phyloP scores from a whole-genome alignment of 1,140 invertebrate species.

The Rhopalosiphum padi region DNA sequence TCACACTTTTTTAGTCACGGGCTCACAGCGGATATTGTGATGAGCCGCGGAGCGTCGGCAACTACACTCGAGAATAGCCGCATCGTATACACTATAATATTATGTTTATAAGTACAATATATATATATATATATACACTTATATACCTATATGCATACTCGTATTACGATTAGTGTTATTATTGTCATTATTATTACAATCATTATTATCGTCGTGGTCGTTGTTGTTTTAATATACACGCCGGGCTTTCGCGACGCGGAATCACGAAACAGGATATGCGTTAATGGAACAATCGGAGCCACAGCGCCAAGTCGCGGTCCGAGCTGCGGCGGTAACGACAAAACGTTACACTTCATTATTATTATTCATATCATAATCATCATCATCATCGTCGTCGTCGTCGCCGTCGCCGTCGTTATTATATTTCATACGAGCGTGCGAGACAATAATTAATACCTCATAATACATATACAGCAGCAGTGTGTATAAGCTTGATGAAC shows the following conservation, averaged over 20 bases:
- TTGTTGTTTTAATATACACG: constrained; percentile 26
- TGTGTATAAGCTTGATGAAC: constrained; percentile 29
- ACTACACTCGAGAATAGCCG: background rate
- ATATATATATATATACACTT: too few relatives aligned
- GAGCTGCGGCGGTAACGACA: background rate
- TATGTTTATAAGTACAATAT: background rate
- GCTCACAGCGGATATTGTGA: constrained; percentile 50
- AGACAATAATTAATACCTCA: constrained; percentile 31
- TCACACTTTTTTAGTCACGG: constrained; percentile 58
- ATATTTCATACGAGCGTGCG: background rate
- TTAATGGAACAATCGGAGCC: constrained; percentile 36
- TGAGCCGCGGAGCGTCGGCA: constrained; percentile 18
- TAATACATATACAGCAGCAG: background rate
- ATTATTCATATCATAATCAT: background rate
- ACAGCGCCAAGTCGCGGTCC: background rate
- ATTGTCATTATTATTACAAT: constrained; percentile 22
- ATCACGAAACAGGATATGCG: constrained; percentile 50
- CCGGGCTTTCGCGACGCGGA: constrained; percentile 16
- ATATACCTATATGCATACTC: background rate
- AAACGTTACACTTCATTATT: background rate
- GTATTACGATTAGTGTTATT: constrained; percentile 12
- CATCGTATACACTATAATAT: background rate
- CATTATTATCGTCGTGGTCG: background rate
- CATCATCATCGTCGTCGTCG: background rate
- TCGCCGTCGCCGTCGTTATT: background rate